Evolutionary conservation across 2,888 invertebrate genomes (phyloP).

Genomic region (Halictus ligatus): DNA sequence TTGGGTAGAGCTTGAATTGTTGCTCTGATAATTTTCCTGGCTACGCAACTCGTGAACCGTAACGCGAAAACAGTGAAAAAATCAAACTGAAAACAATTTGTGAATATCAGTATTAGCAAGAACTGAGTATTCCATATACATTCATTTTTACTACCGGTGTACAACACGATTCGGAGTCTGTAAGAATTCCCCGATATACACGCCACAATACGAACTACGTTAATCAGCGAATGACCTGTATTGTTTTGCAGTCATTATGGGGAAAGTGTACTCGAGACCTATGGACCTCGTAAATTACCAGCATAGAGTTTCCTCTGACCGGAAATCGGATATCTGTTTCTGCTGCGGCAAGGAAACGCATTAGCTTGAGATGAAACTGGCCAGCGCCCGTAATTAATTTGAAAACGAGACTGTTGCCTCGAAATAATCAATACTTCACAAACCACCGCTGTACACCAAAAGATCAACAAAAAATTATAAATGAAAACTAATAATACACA

Average conservation of each 20-base stretch:
- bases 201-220: not conserved
- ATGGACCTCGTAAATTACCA: slow-evolving; percentile 48
- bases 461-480: not conserved
- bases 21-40: too few species aligned
- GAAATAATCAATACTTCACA: not conserved
- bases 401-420: not conserved
- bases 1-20: too few species aligned
- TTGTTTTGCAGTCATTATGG: slow-evolving; percentile 18
- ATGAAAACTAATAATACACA: too few species aligned
- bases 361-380: slow-evolving; percentile 19
- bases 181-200: not conserved
- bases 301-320: slow-evolving; percentile 48
- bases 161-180: too few species aligned
- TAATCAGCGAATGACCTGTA: slow-evolving; percentile 19
- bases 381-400: slow-evolving; percentile 9
- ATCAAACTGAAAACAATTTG: too few species aligned
- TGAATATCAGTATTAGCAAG: too few species aligned
- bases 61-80: too few species aligned
- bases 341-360: slow-evolving; percentile 47
- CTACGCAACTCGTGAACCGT: too few species aligned
- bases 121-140: too few species aligned
- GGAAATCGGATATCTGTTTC: slow-evolving; percentile 58
- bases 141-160: too few species aligned
- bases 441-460: not conserved
- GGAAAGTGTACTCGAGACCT: slow-evolving; percentile 24